Conservation (phyloP, 2,888 invertebrate genomes). For the Molorchus minor region DNA sequence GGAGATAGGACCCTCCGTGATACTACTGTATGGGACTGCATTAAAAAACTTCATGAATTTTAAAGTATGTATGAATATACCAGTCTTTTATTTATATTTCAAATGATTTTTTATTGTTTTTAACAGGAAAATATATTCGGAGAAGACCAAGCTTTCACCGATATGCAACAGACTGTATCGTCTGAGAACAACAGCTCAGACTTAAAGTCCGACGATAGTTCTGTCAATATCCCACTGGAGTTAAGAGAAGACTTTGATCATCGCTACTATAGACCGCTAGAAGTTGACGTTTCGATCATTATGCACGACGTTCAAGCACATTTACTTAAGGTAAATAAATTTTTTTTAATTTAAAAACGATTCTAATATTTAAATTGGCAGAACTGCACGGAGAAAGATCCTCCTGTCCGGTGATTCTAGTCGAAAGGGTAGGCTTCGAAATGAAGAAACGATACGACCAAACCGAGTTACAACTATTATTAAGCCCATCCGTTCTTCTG, state of each 20-base stretch:
- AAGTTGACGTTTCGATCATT: constrained; percentile 91
- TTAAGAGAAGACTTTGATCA: constrained; percentile 85
- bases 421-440: constrained; percentile 95
- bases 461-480: constrained; percentile 87
- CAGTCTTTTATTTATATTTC: not conserved
- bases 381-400: constrained; percentile 90
- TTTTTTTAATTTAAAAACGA: not conserved
- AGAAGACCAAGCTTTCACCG: constrained; percentile 92
- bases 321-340: constrained; percentile 75
- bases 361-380: constrained; percentile 50
- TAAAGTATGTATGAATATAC: constrained; percentile 65
- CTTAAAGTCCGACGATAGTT: constrained; percentile 73
- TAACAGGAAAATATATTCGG: constrained; percentile 98
- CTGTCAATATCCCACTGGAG: constrained; percentile 75
- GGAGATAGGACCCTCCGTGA: constrained; percentile 93
- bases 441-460: constrained; percentile 94
- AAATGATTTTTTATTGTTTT: constrained; percentile 40
- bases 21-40: constrained; percentile 91
- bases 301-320: constrained; percentile 97
- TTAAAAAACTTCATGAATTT: constrained; percentile 89
- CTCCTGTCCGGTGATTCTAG: constrained; percentile 90
- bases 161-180: constrained; percentile 76
- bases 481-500: constrained; percentile 88
- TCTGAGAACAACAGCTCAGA: constrained; percentile 61
- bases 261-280: constrained; percentile 86